Base-by-base conservation (phyloP, 2,888 invertebrate species). In the Phortica magna region DNA sequence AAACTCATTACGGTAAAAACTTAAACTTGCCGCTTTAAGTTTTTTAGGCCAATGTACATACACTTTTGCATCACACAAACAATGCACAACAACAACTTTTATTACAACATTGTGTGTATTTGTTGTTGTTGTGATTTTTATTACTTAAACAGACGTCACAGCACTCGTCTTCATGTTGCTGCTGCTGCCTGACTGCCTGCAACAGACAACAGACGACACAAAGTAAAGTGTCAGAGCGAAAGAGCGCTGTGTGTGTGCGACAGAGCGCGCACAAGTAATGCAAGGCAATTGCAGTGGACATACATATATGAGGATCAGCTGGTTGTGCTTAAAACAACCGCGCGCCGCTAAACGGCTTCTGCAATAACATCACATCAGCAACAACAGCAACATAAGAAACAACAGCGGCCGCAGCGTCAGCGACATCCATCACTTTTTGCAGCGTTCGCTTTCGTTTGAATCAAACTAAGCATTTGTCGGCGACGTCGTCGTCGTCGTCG, bases 41-140 rank as follows among this genome's bases (percentile, higher is more conserved):
- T 67, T 67, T 67, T 67, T 67, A 67, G 41, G 67, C 67, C 67
- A 67, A 42, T 17, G 67, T 67, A 67, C 42, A 67, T 42, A 67
- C 42, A 67, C 67, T 67, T 67, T 67, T 67, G 67, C 67, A 67
- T 67, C 67, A 67, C 41, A 31, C 14, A 41, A 42, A 67, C 67
- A 67, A 42, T 48, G 14, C 41, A 67, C n/a, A 65, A 65, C 5
- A 31, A 65, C 65, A 41, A 31, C 67, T 39, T 67, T 42, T 67
- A 67, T 67, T 67, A 67, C 67, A 67, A 67, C 42, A 67, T 17
- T 67, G 10, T 31, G 22, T 7, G 9, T 59, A n/a, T 14, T 17
- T 57, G 17, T 59, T 59, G 9, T 59, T 59, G 9, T 59, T 59
- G 17, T 59, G 17, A n/a, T n/a, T n/a, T 59, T 59, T 59, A 7